Evolutionary conservation across 2,888 invertebrate species (phyloP).

Genomic region (Drosophila bunnanda): DNA sequence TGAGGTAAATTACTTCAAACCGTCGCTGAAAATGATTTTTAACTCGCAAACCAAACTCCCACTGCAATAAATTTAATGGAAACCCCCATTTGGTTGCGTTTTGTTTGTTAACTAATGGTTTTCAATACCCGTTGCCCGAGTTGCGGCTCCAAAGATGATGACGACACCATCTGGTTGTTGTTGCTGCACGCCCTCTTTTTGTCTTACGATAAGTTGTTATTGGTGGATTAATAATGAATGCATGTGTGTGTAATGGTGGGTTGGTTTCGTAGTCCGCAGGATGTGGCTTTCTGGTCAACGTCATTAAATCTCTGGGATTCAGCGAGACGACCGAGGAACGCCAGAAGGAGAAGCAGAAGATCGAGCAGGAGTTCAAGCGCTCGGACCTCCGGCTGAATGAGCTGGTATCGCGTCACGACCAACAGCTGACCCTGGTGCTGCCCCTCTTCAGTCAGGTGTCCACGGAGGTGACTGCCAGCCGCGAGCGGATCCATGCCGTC

Average conservation of each 20-base stretch:
- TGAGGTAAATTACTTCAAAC: constrained; percentile 87
- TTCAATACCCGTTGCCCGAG: neutral
- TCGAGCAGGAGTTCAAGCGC: constrained; percentile 96
- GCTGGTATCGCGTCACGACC: constrained; percentile 93
- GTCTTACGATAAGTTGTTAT: constrained; percentile 37
- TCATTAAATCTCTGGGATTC: constrained; percentile 96
- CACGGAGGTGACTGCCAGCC: constrained; percentile 90
- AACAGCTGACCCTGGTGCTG: constrained; percentile 90
- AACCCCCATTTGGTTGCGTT: neutral
- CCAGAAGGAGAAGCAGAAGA: constrained; percentile 95
- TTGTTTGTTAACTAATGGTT: neutral
- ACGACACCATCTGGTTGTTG: constrained; percentile 60
- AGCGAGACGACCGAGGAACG: constrained; percentile 97
- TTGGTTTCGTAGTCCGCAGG: constrained; percentile 88
- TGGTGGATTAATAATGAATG: constrained; percentile 1
- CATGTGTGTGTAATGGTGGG: constrained; percentile 6
- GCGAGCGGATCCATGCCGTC: constrained; percentile 90
- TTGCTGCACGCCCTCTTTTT: constrained; percentile 64
- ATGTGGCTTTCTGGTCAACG: constrained; percentile 93
- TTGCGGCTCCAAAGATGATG: constrained; percentile 51
- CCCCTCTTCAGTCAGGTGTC: constrained; percentile 91
- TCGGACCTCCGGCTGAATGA: constrained; percentile 96
- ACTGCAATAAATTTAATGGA: constrained; percentile 1
- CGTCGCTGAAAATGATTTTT: constrained; percentile 32
- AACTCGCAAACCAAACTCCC: neutral